These are phyloP conservation scores for Lasioglossum baleicum DNA, from an alignment of 1,140 invertebrate species.

Conservation along the genomic window DNA sequence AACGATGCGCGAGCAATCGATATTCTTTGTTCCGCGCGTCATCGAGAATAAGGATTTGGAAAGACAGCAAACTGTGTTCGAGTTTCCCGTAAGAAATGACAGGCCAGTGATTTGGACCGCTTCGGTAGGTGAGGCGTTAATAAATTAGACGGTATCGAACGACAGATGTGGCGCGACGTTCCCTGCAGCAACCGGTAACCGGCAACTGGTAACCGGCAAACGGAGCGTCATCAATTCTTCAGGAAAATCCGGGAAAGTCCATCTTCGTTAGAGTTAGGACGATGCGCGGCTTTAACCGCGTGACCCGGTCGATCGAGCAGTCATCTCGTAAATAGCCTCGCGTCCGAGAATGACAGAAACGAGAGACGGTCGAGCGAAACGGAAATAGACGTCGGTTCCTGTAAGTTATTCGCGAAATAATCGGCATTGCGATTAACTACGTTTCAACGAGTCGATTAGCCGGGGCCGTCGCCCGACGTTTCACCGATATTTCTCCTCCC, in stretches of 20 bases:
- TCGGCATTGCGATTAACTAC: constrained; percentile 49
- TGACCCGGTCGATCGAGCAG: constrained; percentile 62
- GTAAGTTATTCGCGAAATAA: constrained; percentile 43
- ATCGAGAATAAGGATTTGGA: too few species aligned
- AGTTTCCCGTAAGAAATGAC: too few species aligned
- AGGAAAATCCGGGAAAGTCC: constrained; percentile 62
- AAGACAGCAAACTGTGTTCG: too few species aligned
- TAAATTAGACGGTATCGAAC: too few species aligned
- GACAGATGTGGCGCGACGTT: too few species aligned
- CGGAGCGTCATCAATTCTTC: constrained; percentile 52
- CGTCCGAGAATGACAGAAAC: constrained; percentile 55
- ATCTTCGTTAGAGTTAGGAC: constrained; percentile 60
- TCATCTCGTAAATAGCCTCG: constrained; percentile 59
- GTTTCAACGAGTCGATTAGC: constrained; percentile 41
- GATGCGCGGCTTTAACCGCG: constrained; percentile 63
- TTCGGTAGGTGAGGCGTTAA: too few species aligned
- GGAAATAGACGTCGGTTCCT: constrained; percentile 60
- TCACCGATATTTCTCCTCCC: constrained; percentile 12
- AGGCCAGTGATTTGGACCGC: too few species aligned
- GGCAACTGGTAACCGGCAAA: too few species aligned
- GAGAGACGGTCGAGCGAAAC: constrained; percentile 55
- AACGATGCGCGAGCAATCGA: too few species aligned
- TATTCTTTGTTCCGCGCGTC: too few species aligned
- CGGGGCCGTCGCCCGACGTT: constrained; percentile 23
- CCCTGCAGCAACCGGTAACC: too few species aligned